Evolutionary conservation across 2,888 invertebrate species (phyloP), one percentile per base, ranked within the genome.

Genomic region (Stictocephala bisonia): DNA sequence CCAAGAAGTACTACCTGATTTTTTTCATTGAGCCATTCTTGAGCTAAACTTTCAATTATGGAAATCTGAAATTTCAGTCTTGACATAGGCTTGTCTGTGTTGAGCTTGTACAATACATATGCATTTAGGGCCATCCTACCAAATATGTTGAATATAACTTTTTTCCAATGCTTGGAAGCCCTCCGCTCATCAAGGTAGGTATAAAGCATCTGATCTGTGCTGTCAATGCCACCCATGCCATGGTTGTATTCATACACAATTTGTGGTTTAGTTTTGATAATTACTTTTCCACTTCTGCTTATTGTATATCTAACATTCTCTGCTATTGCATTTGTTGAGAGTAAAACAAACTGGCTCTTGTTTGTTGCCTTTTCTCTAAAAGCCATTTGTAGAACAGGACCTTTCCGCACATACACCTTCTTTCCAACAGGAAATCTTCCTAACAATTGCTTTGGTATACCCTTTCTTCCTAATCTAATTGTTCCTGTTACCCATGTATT

Each of bases 211-310:
- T 29, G 18, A 15, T 71, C 71, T n/a, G 29, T 31, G n/a, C 22
- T 27, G 60, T 71, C 71, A 27, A 71, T 48, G 13, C 60, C 71
- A 15, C 71, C 71, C 71, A 60, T 29, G 20, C 64, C 44, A 18
- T 68, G 20, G 13, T 72, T 67, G 20, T 72, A 67, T 41, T 67
- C 22, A 56, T 27, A 31, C 6, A 64, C 29, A 24, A 51, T 50
- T 40, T 35, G 26, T n/a, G 41, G 67, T 51, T 68, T 72, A 31
- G 20, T 68, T 35, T 68, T 68, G 4, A 68, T 51, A 18, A 68
- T 11, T 22, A 56, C n/a, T 4, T 40, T 51, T 20, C 53, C 26
- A 70, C n/a, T 24, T 26, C 40, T 70, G n/a, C 24, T 29, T n/a
- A 29, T 70, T 9, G 3, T 51, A 35, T 69, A 67, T 13, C 18